Conservation (phyloP, 2,888 invertebrate species). For the Chaetogeoica ovagalla region DNA sequence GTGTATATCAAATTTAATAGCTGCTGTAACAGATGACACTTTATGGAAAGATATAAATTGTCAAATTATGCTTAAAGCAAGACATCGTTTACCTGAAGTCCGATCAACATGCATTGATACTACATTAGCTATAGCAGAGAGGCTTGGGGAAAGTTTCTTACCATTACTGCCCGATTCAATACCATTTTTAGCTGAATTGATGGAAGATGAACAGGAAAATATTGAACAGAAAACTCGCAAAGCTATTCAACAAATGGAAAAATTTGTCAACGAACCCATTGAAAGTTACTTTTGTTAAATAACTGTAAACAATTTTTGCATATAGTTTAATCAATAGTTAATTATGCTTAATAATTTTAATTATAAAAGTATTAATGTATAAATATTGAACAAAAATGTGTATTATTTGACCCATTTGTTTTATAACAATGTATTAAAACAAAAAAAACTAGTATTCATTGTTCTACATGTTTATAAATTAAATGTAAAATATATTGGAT, state of each 20-base stretch:
- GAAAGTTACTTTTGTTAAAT: conserved; percentile 77
- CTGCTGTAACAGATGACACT: conserved; percentile 80
- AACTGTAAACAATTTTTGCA: not conserved
- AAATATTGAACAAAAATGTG: no score
- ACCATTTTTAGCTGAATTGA: conserved; percentile 88
- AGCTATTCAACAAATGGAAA: conserved; percentile 81
- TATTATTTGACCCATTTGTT: no score
- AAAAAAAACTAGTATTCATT: no score
- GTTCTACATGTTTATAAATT: no score
- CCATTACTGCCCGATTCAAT: conserved; percentile 89
- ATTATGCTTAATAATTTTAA: no score
- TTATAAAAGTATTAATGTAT: no score
- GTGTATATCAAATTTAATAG: conserved; percentile 80
- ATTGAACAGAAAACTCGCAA: conserved; percentile 80
- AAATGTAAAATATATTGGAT: no score
- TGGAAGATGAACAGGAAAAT: conserved; percentile 84
- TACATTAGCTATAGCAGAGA: conserved; percentile 66
- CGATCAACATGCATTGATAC: conserved; percentile 57
- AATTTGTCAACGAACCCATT: conserved; percentile 84
- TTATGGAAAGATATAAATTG: conserved; percentile 89
- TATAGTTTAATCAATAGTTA: not conserved
- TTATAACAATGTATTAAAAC: no score
- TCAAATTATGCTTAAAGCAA: conserved; percentile 84
- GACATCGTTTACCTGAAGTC: conserved; percentile 74
- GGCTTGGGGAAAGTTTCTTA: conserved; percentile 85